Evolutionary conservation across 2,888 invertebrate genomes (phyloP), one percentile per base, ranked within the genome.

Genomic region (Heterodera filipjevi): DNA sequence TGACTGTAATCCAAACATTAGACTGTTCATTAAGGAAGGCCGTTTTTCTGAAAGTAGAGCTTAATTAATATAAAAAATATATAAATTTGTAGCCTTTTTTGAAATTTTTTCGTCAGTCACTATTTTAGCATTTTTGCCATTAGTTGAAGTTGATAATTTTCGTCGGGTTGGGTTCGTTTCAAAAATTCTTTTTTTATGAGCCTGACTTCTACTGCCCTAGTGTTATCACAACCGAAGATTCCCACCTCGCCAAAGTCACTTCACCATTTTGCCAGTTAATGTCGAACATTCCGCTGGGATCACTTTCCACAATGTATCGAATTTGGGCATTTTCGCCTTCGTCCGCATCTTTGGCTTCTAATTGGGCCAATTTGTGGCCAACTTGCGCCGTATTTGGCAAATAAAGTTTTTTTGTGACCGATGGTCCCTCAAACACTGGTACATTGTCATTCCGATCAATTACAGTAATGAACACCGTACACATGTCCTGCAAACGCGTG

Each of bases 381-480:
- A 92, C 90, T 0, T 93, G 92, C 10, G 79, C 73, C 76, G 92
- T 92, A 90, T 95, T 95, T 71, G 93, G 74, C 22, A 82, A 71
- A 66, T 76, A 73, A n/a, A 85, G 39, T n/a, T 71, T 53, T 16
- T 77, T 39, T 14, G 80, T 66, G 16, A 71, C 19, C 32, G 70
- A 49, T 1, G 79, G 32, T 22, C n/a, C n/a, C n/a, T 33, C 39
- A 53, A 86, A 86, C 32, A 76, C 91, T 0, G 94, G 94, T 0
- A 92, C 91, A 88, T 94, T 95, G 89, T 95, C 95, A 87, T 95
- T 95, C 32, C 93, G 93, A 86, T 95, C 95, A 27, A 92, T 72
- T 71, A n/a, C 80, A 74, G 3, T 33, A 27, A 79, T 68, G 22
- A 66, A 33, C 70, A 76, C 39, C 14, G 79, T 79, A 32, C 76